phyloP scores from a whole-genome alignment of 2,113 vertebrate species.

The Hypocryptadius cinnamomeus region DNA sequence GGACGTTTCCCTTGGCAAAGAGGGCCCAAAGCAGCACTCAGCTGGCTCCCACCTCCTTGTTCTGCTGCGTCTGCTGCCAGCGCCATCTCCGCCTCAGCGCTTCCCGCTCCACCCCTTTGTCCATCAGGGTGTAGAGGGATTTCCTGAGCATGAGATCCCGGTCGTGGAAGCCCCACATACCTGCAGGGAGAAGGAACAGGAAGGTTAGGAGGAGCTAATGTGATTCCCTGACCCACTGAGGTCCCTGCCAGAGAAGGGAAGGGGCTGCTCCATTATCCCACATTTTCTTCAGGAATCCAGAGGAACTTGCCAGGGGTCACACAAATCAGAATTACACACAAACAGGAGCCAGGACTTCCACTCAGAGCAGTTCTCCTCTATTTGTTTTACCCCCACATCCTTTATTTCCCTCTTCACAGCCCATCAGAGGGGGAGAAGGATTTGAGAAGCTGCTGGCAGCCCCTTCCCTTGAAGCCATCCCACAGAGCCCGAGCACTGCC shows the following conservation, averaged over 20 bases:
- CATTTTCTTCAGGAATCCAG: background rate
- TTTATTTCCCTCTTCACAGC: background rate
- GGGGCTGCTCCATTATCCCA: background rate
- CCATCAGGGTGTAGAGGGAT: constrained; percentile 87
- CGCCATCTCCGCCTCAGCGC: constrained; percentile 89
- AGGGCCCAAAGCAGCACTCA: rapidly evolving
- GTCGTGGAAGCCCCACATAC: constrained; percentile 98
- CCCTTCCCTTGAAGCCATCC: background rate
- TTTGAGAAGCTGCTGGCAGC: background rate
- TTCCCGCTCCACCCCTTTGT: constrained; percentile 84
- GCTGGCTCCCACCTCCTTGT: constrained; percentile 84
- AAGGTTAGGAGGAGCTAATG: background rate
- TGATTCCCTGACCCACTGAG: rapidly evolving
- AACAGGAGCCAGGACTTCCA: background rate
- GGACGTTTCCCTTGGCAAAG: rapidly evolving
- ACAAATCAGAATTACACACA: background rate
- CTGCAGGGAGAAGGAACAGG: constrained; percentile 5
- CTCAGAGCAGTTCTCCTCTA: background rate
- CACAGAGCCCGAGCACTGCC: rapidly evolving
- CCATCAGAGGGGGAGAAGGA: background rate
- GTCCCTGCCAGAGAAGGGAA: background rate
- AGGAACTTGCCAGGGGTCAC: background rate
- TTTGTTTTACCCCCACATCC: background rate
- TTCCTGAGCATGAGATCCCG: constrained; percentile 91
- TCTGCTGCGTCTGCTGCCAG: constrained; percentile 97